Base-by-base conservation (phyloP, 2,113 vertebrate species). In the Pachypanchax playfairii region DNA sequence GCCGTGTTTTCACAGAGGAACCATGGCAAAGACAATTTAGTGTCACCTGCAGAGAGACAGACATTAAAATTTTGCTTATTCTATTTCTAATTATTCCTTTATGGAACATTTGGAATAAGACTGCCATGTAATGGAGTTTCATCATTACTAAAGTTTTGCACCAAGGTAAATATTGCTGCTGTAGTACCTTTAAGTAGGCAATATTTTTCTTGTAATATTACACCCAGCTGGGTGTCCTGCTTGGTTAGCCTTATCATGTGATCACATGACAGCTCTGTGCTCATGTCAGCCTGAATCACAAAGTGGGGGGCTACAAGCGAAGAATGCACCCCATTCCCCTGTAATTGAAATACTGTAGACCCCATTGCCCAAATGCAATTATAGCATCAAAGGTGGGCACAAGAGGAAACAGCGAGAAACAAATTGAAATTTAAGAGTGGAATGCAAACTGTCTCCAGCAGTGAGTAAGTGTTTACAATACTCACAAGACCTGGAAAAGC, bases 11-110 rank as follows among this genome's bases (percentile, higher is more conserved):
- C 86, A 85, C 82, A 2, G 65, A 86, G 86, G 86, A 86, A 84
- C 84, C 84, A 67, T 77, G 82, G 78, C 82, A 59, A 77, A 84
- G 80, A 86, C 77, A 85, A 87, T 88, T 80, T 85, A 48, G 73
- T 85, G 84, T 88, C 86, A 87, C 86, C 86, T 86, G 86, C 86
- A 85, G 86, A 85, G 86, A 83, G 80, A 87, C 76, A 70, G 75
- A 79, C 84, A 88, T 88, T 82, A 87, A 86, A 33, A 51, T 74
- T 79, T 56, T 77, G 84, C 80, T 84, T 85, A 86, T 84, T 86
- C 76, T 84, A 79, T 78, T 88, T 82, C 68, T 87, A 87, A 88
- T 88, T 88, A 88, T 79, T 84, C 86, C 86, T 88, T 48, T 72
- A 82, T 78, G 86, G 82, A 86, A 86, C 82, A 88, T 86, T 88